These are phyloP conservation scores for Andrena haemorrhoa DNA, from an alignment of 2,888 invertebrate genomes.

Conservation along the genomic window DNA sequence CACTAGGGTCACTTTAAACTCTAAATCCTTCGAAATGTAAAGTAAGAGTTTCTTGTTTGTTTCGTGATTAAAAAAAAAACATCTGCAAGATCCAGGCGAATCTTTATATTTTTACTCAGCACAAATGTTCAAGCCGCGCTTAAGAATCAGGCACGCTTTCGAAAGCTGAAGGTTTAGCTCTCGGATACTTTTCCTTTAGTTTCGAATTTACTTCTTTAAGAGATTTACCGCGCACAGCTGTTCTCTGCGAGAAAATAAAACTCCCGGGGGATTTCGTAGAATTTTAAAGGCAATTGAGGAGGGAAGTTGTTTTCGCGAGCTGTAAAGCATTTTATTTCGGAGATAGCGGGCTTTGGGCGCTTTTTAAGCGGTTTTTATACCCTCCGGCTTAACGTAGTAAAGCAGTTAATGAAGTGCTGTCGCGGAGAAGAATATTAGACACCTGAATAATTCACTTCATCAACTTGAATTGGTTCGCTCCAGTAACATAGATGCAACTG, in stretches of 20 bases:
- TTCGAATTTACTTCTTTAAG: constrained; percentile 16
- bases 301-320: constrained; percentile 27
- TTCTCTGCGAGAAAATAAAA: constrained; percentile 20
- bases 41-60: no score
- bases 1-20: no score
- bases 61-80: constrained; percentile 1
- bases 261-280: constrained; percentile 13
- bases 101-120: background rate
- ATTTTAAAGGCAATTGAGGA: constrained; percentile 30
- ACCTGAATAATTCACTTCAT: constrained; percentile 16
- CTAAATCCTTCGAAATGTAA: no score
- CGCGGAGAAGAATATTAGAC: constrained; percentile 9
- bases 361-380: constrained; percentile 29
- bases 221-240: constrained; percentile 20
- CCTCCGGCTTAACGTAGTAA: constrained; percentile 7
- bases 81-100: background rate
- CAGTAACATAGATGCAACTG: background rate
- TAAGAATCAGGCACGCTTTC: background rate
- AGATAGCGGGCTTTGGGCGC: background rate
- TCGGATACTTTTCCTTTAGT: background rate
- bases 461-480: background rate
- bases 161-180: background rate
- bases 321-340: constrained; percentile 37
- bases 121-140: background rate
- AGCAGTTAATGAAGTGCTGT: constrained; percentile 16